phyloP scores from a whole-genome alignment of 2,888 invertebrate species.

The Cataglyphis cursor region DNA sequence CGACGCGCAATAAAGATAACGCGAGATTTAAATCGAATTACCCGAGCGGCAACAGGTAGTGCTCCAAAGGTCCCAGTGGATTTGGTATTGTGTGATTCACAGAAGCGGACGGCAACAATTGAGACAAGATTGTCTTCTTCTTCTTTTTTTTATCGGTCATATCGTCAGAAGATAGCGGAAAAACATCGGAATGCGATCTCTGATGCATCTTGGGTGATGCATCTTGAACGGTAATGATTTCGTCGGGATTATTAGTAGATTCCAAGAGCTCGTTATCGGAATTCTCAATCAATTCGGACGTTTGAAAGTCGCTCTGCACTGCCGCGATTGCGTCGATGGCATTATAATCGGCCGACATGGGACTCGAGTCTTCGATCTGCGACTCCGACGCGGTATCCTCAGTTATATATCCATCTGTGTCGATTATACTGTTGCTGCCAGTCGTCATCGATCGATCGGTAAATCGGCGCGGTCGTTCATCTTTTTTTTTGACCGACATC shows the following conservation, averaged over 20 bases:
- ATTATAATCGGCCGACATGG: constrained; percentile 85
- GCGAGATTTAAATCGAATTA: constrained; percentile 63
- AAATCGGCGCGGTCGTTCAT: constrained; percentile 84
- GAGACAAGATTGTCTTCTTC: constrained; percentile 90
- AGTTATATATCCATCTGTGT: constrained; percentile 83
- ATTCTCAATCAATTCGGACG: constrained; percentile 77
- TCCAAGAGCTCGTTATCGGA: constrained; percentile 81
- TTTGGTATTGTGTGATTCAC: constrained; percentile 87
- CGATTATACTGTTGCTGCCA: constrained; percentile 74
- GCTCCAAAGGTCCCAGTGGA: constrained; percentile 90
- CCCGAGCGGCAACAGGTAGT: constrained; percentile 90
- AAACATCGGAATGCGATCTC: constrained; percentile 86
- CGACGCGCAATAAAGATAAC: neutral
- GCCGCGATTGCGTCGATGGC: constrained; percentile 82
- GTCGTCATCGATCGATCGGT: constrained; percentile 77
- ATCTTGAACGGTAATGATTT: constrained; percentile 80
- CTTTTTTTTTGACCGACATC: constrained; percentile 81
- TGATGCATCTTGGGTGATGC: constrained; percentile 84
- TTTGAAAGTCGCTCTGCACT: constrained; percentile 75
- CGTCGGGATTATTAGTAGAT: constrained; percentile 77
- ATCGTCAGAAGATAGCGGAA: constrained; percentile 80
- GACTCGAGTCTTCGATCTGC: constrained; percentile 84
- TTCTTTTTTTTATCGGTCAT: constrained; percentile 87
- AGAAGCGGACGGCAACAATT: constrained; percentile 89
- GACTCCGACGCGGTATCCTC: constrained; percentile 84